Evolutionary conservation across 2,888 invertebrate species (phyloP), one percentile per base, ranked within the genome.

Genomic region (Byasa hedistus): DNA sequence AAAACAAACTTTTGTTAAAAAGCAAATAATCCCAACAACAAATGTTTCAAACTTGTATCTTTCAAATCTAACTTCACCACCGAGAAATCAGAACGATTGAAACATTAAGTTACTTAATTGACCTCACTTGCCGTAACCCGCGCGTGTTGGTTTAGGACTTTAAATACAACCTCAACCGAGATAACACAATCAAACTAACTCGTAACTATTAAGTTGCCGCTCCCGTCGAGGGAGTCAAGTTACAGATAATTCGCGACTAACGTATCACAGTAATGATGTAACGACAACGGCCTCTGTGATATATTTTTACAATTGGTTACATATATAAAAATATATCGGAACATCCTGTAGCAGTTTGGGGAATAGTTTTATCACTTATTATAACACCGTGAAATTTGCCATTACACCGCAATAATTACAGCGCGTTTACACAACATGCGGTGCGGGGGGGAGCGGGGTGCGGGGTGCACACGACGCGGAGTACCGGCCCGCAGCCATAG

Each of bases 371-470:
- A 66, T 71, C 73, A 70, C 76, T 75, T 78, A 80, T 80, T 74
- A 80, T 73, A 76, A 78, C 72, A 77, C 79, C 79, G 76, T 82
- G 79, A 79, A 79, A 77, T 75, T 59, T 55, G 63, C n/a, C 57
- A 61, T 66, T 66, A 66, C 24, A 51, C 58, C 57, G 27, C 22
- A 44, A 48, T 17, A 24, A 54, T 54, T 27, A 55, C 21, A n/a
- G 8, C 21, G 21, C 51, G 10, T 19, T 17, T 2, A 15, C 39
- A 39, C 12, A 15, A 12, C 39, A 1, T 32, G 8, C 32, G 32
- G 8, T 10, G 32, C 39, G 39, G 15, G 39, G 12, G 15, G 3
- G 39, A 12, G 39, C 3, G 39, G 8, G 15, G 36, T 15, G 10
- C 1, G 10, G 0, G 15, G 15, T 1, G 12, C 0, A 3, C 15